Percentiles rank a stretch among this genome's conserved stretches.
Evolutionary conservation across 2,888 invertebrate species (phyloP).

Genomic region (Drosophila atripex): DNA sequence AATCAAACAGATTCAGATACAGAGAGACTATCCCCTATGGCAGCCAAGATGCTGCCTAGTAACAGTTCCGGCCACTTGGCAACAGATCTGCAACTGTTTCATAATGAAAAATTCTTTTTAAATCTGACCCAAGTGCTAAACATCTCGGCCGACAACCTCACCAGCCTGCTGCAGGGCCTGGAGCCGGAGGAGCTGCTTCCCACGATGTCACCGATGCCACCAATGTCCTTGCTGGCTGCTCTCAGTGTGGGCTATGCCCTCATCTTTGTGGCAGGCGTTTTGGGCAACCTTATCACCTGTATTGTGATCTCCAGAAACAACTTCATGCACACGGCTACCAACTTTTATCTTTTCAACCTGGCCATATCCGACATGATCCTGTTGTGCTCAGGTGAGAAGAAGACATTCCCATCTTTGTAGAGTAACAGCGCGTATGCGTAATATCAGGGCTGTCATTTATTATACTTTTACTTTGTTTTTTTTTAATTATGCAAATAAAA

Average conservation of each 20-base stretch:
- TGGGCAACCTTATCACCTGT: slow-evolving; percentile 94
- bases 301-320: slow-evolving; percentile 92
- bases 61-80: slow-evolving; percentile 38
- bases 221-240: slow-evolving; percentile 81
- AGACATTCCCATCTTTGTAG: background rate
- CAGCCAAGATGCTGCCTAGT: slow-evolving; percentile 56
- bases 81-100: slow-evolving; percentile 63
- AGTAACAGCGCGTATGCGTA: background rate
- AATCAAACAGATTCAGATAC: slow-evolving; percentile 8
- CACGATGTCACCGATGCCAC: slow-evolving; percentile 32
- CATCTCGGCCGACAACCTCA: slow-evolving; percentile 81
- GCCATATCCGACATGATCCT: slow-evolving; percentile 93
- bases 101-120: slow-evolving; percentile 79
- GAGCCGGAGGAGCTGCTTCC: slow-evolving; percentile 48
- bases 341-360: slow-evolving; percentile 93
- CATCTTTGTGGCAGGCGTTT: slow-evolving; percentile 87
- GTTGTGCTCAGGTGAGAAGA: slow-evolving; percentile 87
- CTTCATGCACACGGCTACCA: slow-evolving; percentile 92
- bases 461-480: background rate
- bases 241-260: slow-evolving; percentile 89
- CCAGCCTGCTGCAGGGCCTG: slow-evolving; percentile 67
- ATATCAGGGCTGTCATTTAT: background rate
- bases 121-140: slow-evolving; percentile 82
- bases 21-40: slow-evolving; percentile 38
- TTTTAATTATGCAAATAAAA: background rate